Evolutionary conservation across 2,888 invertebrate species (phyloP).

Genomic region (Lochmaea crataegi): DNA sequence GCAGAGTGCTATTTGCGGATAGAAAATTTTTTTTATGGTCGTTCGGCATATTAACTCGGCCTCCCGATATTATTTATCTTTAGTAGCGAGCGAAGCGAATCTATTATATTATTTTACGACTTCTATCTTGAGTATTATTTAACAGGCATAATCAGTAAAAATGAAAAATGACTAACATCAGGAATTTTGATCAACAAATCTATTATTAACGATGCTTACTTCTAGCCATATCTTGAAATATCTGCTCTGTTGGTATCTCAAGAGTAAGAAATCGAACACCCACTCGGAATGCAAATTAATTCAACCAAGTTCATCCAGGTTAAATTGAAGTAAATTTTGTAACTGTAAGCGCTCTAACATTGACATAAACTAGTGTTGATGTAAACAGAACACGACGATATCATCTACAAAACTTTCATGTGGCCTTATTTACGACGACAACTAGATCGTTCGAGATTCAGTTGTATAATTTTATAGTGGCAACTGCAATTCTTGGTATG

Average conservation of each 20-base stretch:
- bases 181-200: too few relatives aligned
- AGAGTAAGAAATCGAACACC: not conserved
- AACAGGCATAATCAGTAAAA: too few relatives aligned
- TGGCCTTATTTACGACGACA: constrained; percentile 34
- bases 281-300: constrained; percentile 1
- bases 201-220: too few relatives aligned
- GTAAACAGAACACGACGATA: constrained; percentile 37
- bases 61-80: too few relatives aligned
- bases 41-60: too few relatives aligned
- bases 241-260: not conserved
- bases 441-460: constrained; percentile 35
- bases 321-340: constrained; percentile 22
- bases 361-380: constrained; percentile 41
- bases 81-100: too few relatives aligned
- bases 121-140: too few relatives aligned
- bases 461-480: constrained; percentile 34
- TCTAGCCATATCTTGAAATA: not conserved
- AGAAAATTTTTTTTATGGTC: too few relatives aligned
- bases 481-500: constrained; percentile 34
- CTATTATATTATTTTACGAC: too few relatives aligned
- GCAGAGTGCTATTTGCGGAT: too few relatives aligned
- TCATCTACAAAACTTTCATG: constrained; percentile 36
- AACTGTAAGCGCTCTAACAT: constrained; percentile 31
- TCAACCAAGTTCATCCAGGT: constrained; percentile 1
- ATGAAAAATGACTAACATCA: too few relatives aligned